phyloP scores from a whole-genome alignment of 2,888 invertebrate genomes.

The Dinocampus coccinellae region DNA sequence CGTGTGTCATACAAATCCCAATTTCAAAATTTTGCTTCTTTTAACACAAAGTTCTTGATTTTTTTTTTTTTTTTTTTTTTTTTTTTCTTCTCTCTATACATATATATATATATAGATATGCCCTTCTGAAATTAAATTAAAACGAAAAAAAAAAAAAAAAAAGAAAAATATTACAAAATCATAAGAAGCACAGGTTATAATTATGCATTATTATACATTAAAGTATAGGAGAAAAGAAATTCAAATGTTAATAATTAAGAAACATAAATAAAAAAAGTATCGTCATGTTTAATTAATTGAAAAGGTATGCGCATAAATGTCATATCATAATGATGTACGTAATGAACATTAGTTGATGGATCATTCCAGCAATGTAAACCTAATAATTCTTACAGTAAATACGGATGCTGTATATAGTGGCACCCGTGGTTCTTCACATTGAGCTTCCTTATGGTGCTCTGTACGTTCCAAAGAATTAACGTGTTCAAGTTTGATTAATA shows the following conservation, averaged over 20 bases:
- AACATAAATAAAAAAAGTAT: conserved; percentile 9
- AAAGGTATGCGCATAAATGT: conserved; percentile 16
- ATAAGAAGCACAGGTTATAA: conserved; percentile 39
- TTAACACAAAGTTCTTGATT: conserved; percentile 7
- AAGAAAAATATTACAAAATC: conserved; percentile 31
- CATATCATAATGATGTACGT: conserved; percentile 27
- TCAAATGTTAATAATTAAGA: conserved; percentile 7
- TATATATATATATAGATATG: conserved; percentile 26
- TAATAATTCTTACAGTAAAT: neutral
- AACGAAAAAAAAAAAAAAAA: conserved; percentile 15
- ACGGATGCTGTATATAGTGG: neutral
- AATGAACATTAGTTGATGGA: conserved; percentile 12
- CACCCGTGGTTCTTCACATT: neutral
- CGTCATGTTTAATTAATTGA: conserved; percentile 22
- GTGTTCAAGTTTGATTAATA: conserved; percentile 48
- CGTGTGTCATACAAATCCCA: neutral
- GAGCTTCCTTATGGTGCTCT: conserved; percentile 28
- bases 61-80: too few species aligned
- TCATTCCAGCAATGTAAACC: neutral
- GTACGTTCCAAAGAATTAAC: conserved; percentile 55
- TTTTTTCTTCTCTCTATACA: neutral
- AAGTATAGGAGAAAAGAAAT: conserved; percentile 10
- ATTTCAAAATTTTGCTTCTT: conserved; percentile 10
- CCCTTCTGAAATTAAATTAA: conserved; percentile 44
- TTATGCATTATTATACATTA: conserved; percentile 19